Evolutionary conservation across 2,888 invertebrate genomes (phyloP).

Genomic region (Camptogramma bilineatum): DNA sequence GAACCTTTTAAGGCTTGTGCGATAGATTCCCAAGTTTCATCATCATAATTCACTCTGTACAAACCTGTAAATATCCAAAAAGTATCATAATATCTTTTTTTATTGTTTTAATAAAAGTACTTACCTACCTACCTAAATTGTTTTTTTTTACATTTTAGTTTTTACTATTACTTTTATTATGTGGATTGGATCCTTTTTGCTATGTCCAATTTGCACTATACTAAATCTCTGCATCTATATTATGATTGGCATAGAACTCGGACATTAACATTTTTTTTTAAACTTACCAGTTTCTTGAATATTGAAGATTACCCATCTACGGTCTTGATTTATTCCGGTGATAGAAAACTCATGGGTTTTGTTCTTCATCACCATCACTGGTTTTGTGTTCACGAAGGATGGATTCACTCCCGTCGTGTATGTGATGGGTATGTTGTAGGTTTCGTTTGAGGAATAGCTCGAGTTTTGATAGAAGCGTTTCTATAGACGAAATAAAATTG

Average conservation of each 20-base stretch:
- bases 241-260: no score
- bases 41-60: conserved; percentile 88
- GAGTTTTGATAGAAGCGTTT: conserved; percentile 71
- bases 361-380: conserved; percentile 67
- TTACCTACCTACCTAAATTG: no score
- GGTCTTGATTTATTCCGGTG: conserved; percentile 54
- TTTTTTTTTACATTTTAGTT: no score
- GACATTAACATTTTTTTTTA: no score
- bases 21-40: conserved; percentile 81
- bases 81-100: no score
- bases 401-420: conserved; percentile 62
- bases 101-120: no score
- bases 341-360: conserved; percentile 54
- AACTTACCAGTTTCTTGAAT: conserved; percentile 84
- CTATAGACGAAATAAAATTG: conserved; percentile 52
- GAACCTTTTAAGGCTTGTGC: conserved; percentile 70
- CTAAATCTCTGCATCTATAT: no score
- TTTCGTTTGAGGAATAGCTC: conserved; percentile 61
- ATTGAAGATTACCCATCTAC: conserved; percentile 86
- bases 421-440: conserved; percentile 77
- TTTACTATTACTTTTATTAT: no score
- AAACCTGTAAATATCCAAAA: conserved; percentile 71
- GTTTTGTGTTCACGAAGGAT: conserved; percentile 67
- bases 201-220: no score
- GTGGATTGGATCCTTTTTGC: no score